A percentile compares a stretch with the other conserved stretches of the same genome.
Conservation (phyloP, 2,888 invertebrate species). For the Dilophus febrilis region DNA sequence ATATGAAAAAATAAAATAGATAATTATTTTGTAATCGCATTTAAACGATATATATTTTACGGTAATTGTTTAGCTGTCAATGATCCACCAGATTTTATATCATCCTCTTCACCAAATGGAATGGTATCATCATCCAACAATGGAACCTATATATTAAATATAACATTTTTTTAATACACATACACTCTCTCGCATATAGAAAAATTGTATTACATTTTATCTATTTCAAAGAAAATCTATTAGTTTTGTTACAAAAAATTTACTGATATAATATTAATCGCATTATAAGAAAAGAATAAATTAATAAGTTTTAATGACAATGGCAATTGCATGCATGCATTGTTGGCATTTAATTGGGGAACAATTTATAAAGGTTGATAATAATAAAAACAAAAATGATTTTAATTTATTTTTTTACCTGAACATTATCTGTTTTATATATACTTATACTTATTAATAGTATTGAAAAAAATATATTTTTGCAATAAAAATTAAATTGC, state of each 20-base stretch:
- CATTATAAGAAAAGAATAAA: no score
- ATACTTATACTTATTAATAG: no score
- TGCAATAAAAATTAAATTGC: neutral
- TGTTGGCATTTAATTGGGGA: no score
- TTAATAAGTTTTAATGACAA: no score
- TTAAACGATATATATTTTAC: slow-evolving; percentile 18
- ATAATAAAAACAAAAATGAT: neutral
- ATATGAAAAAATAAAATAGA: slow-evolving; percentile 17
- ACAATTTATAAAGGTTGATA: neutral
- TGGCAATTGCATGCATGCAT: no score
- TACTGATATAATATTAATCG: no score
- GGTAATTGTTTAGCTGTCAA: slow-evolving; percentile 21
- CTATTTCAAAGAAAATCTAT: no score
- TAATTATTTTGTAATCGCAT: slow-evolving; percentile 2
- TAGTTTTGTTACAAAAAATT: no score
- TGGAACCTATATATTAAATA: slow-evolving; percentile 55
- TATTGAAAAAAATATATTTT: no score
- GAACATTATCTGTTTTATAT: no score
- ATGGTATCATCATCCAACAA: slow-evolving; percentile 72
- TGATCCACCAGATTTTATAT: slow-evolving; percentile 21
- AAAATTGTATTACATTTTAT: slow-evolving; percentile 3
- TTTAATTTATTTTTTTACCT: no score
- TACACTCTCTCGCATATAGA: slow-evolving; percentile 7
- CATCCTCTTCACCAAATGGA: slow-evolving; percentile 73
- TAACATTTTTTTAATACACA: slow-evolving; percentile 6